Conservation (phyloP, 2,113 vertebrate species). For the Ariopsis seemanni region DNA sequence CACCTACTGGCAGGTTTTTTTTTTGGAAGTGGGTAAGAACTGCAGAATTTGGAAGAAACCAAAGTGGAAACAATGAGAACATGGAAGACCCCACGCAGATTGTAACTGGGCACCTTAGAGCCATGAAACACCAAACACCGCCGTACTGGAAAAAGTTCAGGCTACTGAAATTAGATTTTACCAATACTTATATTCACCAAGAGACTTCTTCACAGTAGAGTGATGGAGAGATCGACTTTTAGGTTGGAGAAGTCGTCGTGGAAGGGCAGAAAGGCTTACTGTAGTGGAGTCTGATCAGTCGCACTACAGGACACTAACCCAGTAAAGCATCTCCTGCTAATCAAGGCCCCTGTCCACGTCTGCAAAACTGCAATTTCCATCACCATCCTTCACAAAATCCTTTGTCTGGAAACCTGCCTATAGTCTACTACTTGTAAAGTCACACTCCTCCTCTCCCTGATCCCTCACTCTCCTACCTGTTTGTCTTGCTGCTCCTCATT, state of each 20-base stretch:
- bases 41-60: not conserved
- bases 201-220: not conserved
- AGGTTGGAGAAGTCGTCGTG: not conserved
- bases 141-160: no score
- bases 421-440: not conserved
- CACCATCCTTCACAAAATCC: not conserved
- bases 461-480: conserved; percentile 74
- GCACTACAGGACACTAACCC: no score
- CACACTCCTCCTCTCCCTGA: not conserved
- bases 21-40: not conserved
- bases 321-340: no score
- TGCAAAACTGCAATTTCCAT: not conserved
- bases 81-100: not conserved
- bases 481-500: conserved; percentile 96
- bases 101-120: not conserved
- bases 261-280: not conserved
- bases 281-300: no score
- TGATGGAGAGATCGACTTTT: no score
- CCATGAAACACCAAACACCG: not conserved
- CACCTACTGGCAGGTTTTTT: not conserved
- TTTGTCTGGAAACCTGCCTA: not conserved
- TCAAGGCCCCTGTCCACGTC: no score
- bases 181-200: no score
- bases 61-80: not conserved
- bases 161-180: no score